A percentile compares a stretch with the other conserved stretches of the same genome.
phyloP scores from a whole-genome alignment of 1,140 invertebrate species.

The Drosophila bocki region DNA sequence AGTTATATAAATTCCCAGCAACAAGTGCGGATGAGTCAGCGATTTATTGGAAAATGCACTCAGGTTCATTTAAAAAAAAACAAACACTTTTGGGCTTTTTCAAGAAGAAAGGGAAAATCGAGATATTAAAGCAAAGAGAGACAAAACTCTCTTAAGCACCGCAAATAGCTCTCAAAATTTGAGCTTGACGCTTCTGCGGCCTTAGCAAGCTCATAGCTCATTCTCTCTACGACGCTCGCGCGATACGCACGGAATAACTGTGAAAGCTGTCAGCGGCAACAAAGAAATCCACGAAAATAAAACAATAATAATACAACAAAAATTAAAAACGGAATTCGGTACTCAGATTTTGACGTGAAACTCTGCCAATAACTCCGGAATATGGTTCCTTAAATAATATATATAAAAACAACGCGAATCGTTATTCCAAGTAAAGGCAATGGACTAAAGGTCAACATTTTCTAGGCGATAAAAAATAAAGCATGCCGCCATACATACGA shows the following conservation, averaged over 20 bases:
- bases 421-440: conserved; percentile 23
- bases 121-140: conserved; percentile 24
- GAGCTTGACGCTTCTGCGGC: conserved; percentile 23
- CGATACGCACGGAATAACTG: conserved; percentile 30
- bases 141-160: conserved; percentile 22
- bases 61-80: conserved; percentile 3
- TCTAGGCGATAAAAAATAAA: conserved; percentile 69
- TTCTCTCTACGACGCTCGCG: conserved; percentile 52
- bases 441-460: conserved; percentile 70
- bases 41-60: conserved; percentile 39
- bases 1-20: conserved; percentile 36
- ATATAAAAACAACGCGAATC: conserved; percentile 26
- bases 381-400: conserved; percentile 21
- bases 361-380: not conserved
- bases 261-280: conserved; percentile 15
- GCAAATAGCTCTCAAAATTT: conserved; percentile 1
- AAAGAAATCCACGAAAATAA: conserved; percentile 23
- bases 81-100: conserved; percentile 13
- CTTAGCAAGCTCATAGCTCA: conserved; percentile 56
- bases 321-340: not conserved
- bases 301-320: conserved; percentile 1
- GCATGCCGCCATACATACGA: conserved; percentile 32
- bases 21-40: conserved; percentile 64
- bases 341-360: not conserved
- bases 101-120: conserved; percentile 7